Conservation (phyloP, 92 coral and sea anemone genomes). For the Palythoa grandiflora region DNA sequence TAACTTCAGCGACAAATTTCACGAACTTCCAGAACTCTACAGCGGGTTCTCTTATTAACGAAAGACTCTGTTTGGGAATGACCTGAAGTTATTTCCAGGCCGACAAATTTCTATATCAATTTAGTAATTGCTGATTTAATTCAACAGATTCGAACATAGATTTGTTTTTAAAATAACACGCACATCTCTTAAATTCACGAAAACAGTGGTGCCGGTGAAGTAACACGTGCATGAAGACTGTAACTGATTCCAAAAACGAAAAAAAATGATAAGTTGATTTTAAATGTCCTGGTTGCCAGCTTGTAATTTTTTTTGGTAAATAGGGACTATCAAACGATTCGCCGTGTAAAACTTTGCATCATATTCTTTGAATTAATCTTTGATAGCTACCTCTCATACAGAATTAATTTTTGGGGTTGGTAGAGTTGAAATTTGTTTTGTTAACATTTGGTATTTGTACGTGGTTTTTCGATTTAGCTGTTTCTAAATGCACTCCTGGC, state of each 20-base stretch:
- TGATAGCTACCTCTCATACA: neutral
- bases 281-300: no score
- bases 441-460: no score
- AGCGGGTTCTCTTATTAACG: neutral
- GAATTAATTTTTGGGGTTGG: neutral
- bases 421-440: no score
- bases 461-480: no score
- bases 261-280: no score
- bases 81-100: neutral
- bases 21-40: neutral
- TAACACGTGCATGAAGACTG: no score
- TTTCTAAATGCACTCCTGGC: no score
- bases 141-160: neutral
- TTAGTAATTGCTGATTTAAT: no score
- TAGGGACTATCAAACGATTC: neutral
- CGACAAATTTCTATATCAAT: neutral
- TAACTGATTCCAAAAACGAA: no score
- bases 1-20: neutral
- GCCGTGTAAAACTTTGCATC: neutral
- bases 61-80: neutral
- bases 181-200: no score
- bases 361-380: neutral
- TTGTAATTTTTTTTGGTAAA: slow-evolving; percentile 25
- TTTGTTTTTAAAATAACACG: neutral
- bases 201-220: no score